These are phyloP conservation scores for Lepidocyrtoides sp. DNA, from an alignment of 2,888 invertebrate species.

Conservation along the genomic window DNA sequence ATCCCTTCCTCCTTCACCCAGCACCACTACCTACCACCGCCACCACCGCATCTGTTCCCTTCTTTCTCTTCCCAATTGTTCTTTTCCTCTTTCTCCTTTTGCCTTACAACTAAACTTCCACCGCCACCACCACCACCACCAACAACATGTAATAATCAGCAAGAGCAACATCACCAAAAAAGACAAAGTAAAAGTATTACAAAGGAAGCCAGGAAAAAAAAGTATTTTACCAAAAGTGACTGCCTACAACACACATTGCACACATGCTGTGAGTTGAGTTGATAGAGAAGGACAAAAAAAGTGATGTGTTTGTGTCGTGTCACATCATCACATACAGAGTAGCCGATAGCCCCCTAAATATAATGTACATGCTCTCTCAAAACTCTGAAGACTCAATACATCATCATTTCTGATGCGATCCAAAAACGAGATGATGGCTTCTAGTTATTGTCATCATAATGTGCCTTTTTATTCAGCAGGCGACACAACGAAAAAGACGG, in stretches of 20 bases:
- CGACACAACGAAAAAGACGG: constrained; percentile 44
- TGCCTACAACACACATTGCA: constrained; percentile 74
- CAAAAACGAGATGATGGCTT: constrained; percentile 68
- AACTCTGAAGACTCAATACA: constrained; percentile 6
- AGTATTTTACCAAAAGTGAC: constrained; percentile 71
- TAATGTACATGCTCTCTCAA: neutral
- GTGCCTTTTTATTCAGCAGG: constrained; percentile 65
- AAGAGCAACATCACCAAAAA: constrained; percentile 16
- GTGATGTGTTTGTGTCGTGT: too few species aligned
- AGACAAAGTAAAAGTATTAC: constrained; percentile 50
- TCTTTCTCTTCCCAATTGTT: constrained; percentile 14
- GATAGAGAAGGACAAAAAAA: constrained; percentile 59
- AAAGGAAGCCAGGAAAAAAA: constrained; percentile 49
- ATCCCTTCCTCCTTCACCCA: constrained; percentile 13
- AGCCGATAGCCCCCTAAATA: neutral
- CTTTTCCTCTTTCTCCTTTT: neutral
- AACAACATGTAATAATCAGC: constrained; percentile 10
- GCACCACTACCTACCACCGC: neutral
- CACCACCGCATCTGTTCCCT: constrained; percentile 19
- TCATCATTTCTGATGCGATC: constrained; percentile 50
- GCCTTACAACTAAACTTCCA: neutral
- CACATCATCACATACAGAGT: constrained; percentile 56
- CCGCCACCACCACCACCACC: neutral
- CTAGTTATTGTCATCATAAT: constrained; percentile 80
- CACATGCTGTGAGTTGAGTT: constrained; percentile 67